phyloP scores from a whole-genome alignment of 2,888 invertebrate genomes.

The Plusia festucae region DNA sequence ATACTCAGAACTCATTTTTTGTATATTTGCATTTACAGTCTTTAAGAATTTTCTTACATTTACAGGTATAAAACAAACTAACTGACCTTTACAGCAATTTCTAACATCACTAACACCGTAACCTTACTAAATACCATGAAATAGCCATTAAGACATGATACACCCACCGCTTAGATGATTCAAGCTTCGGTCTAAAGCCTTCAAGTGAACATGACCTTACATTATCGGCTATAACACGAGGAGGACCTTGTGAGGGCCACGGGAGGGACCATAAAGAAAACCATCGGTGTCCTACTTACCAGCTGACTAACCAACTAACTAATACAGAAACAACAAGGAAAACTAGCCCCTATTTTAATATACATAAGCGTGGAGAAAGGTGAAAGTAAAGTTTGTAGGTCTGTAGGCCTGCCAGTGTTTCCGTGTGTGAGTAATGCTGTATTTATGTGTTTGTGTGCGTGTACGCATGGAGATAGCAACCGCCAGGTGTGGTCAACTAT shows the following conservation, averaged over 20 bases:
- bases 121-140: slow-evolving; percentile 11
- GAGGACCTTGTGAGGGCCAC: slow-evolving; percentile 79
- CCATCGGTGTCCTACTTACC: slow-evolving; percentile 83
- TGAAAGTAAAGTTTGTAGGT: slow-evolving; percentile 85
- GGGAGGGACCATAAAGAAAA: slow-evolving; percentile 81
- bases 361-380: slow-evolving; percentile 62
- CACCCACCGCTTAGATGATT: slow-evolving; percentile 44
- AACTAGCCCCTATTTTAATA: slow-evolving; percentile 62
- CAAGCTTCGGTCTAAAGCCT: slow-evolving; percentile 38
- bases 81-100: background rate
- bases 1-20: too few species aligned
- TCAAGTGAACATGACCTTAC: slow-evolving; percentile 67
- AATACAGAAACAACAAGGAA: slow-evolving; percentile 47
- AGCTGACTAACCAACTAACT: slow-evolving; percentile 67
- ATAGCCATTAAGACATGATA: slow-evolving; percentile 21
- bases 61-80: background rate
- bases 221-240: slow-evolving; percentile 67
- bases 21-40: background rate
- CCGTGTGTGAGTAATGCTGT: slow-evolving; percentile 72
- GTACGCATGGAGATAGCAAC: slow-evolving; percentile 86
- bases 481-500: slow-evolving; percentile 74
- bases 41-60: background rate
- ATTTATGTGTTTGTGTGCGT: slow-evolving; percentile 74
- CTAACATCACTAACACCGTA: slow-evolving; percentile 17
- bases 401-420: slow-evolving; percentile 81